Evolutionary conservation across 2,888 invertebrate genomes (phyloP).

Genomic region (Clivina fossor): DNA sequence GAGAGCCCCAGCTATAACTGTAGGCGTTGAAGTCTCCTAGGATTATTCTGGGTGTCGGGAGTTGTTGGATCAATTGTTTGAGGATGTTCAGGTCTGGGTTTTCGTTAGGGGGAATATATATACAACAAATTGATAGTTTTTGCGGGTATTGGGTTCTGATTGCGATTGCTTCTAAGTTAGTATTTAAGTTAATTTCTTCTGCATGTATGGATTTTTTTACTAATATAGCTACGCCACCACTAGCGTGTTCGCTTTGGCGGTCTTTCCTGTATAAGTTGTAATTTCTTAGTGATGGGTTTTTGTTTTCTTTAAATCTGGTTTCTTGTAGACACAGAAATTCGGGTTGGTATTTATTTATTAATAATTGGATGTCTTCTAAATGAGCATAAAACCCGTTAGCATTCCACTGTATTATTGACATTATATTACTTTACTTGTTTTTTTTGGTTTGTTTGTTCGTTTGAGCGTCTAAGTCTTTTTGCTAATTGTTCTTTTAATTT

Average conservation of each 20-base stretch:
- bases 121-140: slow-evolving; percentile 14
- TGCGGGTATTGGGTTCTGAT: slow-evolving; percentile 5
- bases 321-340: slow-evolving; percentile 11
- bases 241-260: slow-evolving; percentile 8
- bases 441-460: background rate
- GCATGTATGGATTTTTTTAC: slow-evolving; percentile 8
- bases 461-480: background rate
- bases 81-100: slow-evolving; percentile 18
- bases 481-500: slow-evolving; percentile 12
- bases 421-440: background rate
- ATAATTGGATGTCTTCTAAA: slow-evolving; percentile 5
- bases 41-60: slow-evolving; percentile 40
- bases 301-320: slow-evolving; percentile 8
- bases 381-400: slow-evolving; percentile 12
- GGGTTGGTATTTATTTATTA: slow-evolving; percentile 4
- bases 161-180: slow-evolving; percentile 10
- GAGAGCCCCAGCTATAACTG: slow-evolving; percentile 36
- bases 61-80: slow-evolving; percentile 34
- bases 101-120: slow-evolving; percentile 31
- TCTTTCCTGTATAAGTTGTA: slow-evolving; percentile 8
- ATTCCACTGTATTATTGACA: slow-evolving; percentile 20
- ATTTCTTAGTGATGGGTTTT: background rate
- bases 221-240: slow-evolving; percentile 8
- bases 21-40: slow-evolving; percentile 42
- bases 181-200: slow-evolving; percentile 11